A percentile compares a stretch with the other conserved stretches of the same genome.
These are phyloP conservation scores for Spodoptera exigua DNA, from an alignment of 2,888 invertebrate genomes.

Conservation along the genomic window DNA sequence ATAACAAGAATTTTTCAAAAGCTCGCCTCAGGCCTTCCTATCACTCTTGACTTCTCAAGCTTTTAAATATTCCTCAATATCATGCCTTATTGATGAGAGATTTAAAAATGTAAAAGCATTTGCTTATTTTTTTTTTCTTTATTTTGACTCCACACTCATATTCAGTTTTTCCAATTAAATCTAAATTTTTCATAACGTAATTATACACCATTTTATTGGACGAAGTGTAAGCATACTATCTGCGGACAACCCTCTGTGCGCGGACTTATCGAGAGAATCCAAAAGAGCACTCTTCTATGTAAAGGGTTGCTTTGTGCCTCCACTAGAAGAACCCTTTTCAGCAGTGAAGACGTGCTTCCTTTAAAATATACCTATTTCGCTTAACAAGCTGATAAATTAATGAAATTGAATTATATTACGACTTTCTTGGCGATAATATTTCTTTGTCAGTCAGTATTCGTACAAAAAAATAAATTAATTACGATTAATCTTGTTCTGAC, in stretches of 20 bases:
- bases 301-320: constrained; percentile 83
- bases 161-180: no score
- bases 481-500: no score
- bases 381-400: constrained; percentile 13
- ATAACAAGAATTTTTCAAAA: constrained; percentile 55
- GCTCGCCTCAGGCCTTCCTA: constrained; percentile 33
- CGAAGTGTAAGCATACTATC: constrained; percentile 65
- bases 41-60: constrained; percentile 31
- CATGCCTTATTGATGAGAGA: constrained; percentile 24
- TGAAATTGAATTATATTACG: not conserved
- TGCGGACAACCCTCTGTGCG: constrained; percentile 55
- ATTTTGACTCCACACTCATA: no score
- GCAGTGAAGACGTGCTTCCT: constrained; percentile 69
- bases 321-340: constrained; percentile 78
- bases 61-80: constrained; percentile 23
- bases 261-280: constrained; percentile 81
- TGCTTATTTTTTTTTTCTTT: constrained; percentile 11
- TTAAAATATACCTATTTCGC: constrained; percentile 60
- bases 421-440: constrained; percentile 3
- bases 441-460: no score
- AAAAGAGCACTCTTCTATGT: constrained; percentile 79
- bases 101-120: constrained; percentile 8
- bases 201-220: constrained; percentile 67
- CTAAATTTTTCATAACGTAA: constrained; percentile 11
- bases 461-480: no score